A percentile compares a stretch with the other conserved stretches of the same genome.
These are phyloP conservation scores for Heliconius himera DNA, from an alignment of 1,140 invertebrate species.

Conservation along the genomic window DNA sequence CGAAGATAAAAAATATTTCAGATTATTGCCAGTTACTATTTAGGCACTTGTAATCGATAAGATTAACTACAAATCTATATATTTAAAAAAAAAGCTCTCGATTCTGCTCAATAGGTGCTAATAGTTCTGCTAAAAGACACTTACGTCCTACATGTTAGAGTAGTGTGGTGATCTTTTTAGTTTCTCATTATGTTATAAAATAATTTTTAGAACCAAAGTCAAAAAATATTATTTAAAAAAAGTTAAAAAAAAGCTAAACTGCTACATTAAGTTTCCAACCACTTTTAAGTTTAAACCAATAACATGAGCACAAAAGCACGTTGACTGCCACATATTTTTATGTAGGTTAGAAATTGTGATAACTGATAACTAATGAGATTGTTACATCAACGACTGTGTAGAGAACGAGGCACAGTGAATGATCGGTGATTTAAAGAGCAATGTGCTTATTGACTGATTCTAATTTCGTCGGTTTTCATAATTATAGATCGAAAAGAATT, in stretches of 20 bases:
- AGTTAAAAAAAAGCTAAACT: neutral
- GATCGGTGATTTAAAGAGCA: constrained; percentile 57
- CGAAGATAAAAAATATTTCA: neutral
- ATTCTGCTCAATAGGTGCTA: constrained; percentile 48
- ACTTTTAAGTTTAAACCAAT: constrained; percentile 17
- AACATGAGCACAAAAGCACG: constrained; percentile 68
- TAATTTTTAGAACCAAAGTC: constrained; percentile 32
- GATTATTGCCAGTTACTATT: constrained; percentile 36
- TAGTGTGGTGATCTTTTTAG: constrained; percentile 31
- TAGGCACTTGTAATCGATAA: constrained; percentile 24
- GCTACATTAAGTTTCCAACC: neutral
- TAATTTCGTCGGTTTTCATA: constrained; percentile 47
- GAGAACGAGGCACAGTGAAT: constrained; percentile 74
- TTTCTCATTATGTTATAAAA: constrained; percentile 29
- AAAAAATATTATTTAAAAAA: constrained; percentile 21
- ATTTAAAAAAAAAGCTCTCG: constrained; percentile 38
- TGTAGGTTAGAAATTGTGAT: constrained; percentile 78
- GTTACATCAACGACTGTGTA: constrained; percentile 56
- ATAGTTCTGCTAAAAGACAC: constrained; percentile 43
- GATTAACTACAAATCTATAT: constrained; percentile 21
- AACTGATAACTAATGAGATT: constrained; percentile 80
- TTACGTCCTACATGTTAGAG: constrained; percentile 38
- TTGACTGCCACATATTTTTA: constrained; percentile 71
- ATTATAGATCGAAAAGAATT: neutral
- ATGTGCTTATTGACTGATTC: constrained; percentile 66